Conservation (phyloP, 2,797 vertebrate species). For the Thunnus albacares region DNA sequence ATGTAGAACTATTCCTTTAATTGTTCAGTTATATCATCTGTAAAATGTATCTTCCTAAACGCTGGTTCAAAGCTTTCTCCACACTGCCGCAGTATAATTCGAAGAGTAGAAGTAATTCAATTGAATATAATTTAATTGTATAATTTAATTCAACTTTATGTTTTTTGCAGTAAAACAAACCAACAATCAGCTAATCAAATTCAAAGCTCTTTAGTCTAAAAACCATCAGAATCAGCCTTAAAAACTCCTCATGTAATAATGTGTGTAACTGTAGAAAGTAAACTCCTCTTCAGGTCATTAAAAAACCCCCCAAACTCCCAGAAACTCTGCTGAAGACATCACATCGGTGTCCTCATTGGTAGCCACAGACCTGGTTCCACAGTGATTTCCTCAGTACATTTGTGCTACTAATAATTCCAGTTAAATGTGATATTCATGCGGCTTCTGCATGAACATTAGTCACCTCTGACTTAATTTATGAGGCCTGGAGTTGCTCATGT, state of each 20-base stretch:
- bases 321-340: not conserved
- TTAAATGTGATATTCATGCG: slow-evolving; percentile 14
- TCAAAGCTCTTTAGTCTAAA: not conserved
- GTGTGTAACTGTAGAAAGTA: slow-evolving; percentile 3
- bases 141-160: too few relatives aligned
- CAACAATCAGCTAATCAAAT: not conserved
- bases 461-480: not conserved
- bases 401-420: not conserved
- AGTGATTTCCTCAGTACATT: not conserved
- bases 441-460: not conserved
- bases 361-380: not conserved
- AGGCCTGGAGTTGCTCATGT: not conserved
- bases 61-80: not conserved
- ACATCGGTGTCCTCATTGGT: not conserved
- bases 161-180: too few relatives aligned
- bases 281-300: slow-evolving; percentile 1
- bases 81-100: not conserved
- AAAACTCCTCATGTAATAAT: not conserved
- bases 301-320: not conserved
- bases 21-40: not conserved
- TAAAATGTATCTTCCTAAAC: not conserved
- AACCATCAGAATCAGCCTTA: not conserved
- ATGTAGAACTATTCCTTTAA: not conserved
- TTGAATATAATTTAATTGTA: too few relatives aligned
- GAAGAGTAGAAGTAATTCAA: too few relatives aligned